Evolutionary conservation across 2,888 invertebrate species (phyloP).

Genomic region (Matsumyia berberina): DNA sequence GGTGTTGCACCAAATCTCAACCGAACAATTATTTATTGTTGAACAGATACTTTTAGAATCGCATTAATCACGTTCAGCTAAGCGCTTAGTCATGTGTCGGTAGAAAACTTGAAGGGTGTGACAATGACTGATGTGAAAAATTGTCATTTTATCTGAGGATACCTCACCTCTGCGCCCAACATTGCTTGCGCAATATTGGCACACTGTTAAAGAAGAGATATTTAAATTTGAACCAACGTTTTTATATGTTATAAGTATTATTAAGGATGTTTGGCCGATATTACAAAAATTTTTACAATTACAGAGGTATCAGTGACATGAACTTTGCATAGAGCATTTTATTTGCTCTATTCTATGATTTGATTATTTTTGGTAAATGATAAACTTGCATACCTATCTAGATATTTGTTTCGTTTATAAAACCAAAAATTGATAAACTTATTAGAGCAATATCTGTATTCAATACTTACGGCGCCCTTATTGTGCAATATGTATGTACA

Average conservation of each 20-base stretch:
- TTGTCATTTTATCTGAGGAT: constrained; percentile 80
- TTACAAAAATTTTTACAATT: no score
- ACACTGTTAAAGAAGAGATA: not conserved
- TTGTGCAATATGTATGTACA: not conserved
- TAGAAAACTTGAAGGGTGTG: constrained; percentile 79
- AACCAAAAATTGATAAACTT: no score
- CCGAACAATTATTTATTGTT: constrained; percentile 55
- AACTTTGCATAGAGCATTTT: no score
- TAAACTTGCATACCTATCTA: no score
- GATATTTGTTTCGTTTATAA: no score
- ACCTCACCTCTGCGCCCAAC: constrained; percentile 79
- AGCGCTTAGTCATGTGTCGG: constrained; percentile 68
- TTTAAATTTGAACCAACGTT: no score
- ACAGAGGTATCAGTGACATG: no score
- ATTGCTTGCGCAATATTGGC: constrained; percentile 39
- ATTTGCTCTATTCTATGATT: no score
- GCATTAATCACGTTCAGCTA: constrained; percentile 82
- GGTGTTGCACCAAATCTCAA: constrained; percentile 44
- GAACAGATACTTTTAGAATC: constrained; percentile 78
- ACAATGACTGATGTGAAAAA: constrained; percentile 83
- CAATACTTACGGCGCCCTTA: not conserved
- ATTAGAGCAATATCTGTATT: no score
- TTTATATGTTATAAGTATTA: no score
- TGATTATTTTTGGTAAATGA: no score
- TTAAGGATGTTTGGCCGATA: no score